Evolutionary conservation across 1,140 invertebrate genomes (phyloP).

Genomic region (Geopemphigus sp.): DNA sequence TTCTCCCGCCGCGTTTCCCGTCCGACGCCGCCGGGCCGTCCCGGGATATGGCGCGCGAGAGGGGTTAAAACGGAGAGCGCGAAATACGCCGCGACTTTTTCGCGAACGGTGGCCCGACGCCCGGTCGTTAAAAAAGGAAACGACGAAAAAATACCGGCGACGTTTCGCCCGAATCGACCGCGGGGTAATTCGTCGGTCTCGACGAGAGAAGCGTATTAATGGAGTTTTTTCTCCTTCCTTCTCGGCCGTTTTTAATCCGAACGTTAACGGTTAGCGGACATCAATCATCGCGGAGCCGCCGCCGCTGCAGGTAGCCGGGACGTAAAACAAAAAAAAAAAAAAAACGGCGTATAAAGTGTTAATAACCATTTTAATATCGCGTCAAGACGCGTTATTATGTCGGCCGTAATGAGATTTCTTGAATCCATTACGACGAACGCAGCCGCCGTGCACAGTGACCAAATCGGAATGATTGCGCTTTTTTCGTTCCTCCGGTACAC

Average conservation of each 20-base stretch:
- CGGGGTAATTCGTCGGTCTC: neutral
- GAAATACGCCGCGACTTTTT: neutral
- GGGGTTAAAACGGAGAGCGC: no score
- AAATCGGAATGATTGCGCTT: conserved; percentile 36
- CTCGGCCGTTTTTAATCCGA: conserved; percentile 9
- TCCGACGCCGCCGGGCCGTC: no score
- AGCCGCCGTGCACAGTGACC: conserved; percentile 27
- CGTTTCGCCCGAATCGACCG: no score
- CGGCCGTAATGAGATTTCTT: conserved; percentile 44
- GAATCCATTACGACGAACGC: conserved; percentile 34
- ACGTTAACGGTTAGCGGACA: conserved; percentile 41
- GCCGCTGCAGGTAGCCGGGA: conserved; percentile 1
- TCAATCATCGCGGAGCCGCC: conserved; percentile 28
- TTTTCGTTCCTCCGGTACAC: conserved; percentile 22
- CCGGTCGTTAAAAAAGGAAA: no score
- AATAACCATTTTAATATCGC: conserved; percentile 46
- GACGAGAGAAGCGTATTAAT: conserved; percentile 27
- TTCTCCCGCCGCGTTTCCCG: neutral
- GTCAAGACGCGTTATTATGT: conserved; percentile 45
- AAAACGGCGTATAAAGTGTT: conserved; percentile 28
- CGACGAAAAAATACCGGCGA: no score
- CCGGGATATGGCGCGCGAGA: no score
- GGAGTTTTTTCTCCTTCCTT: conserved; percentile 18
- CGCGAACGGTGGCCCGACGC: no score
- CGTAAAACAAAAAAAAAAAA: conserved; percentile 34